Evolutionary conservation across 2,113 vertebrate genomes (phyloP), one percentile per base, ranked within the genome.

Genomic region (Heliornis fulica): DNA sequence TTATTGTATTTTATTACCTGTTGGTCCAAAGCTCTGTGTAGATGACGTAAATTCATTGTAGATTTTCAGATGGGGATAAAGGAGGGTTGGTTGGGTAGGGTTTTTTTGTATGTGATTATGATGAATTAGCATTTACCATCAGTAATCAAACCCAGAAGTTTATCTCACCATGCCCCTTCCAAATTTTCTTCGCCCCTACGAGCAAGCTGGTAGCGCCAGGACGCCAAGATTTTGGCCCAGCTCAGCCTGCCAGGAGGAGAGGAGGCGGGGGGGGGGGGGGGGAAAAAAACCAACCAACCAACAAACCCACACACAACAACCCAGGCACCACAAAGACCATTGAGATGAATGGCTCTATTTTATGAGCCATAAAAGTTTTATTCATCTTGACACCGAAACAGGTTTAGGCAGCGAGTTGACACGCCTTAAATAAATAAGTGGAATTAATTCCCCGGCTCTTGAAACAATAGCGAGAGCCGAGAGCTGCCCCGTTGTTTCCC

Each of bases 291-390:
- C n/a, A n/a, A n/a, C n/a, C n/a, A n/a, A n/a, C n/a, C n/a, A 15
- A 31, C 15, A 53, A 51, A 51, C 46, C 46, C 46, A 46, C 46
- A 51, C 13, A 26, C 50, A 51, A 51, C 50, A 65, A 34, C 38
- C 46, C 89, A 97, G 94, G 96, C 97, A 97, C 97, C 98, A 98
- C 97, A 98, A 98, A 98, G 98, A 94, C 97, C 96, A 96, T 97
- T 97, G 98, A 98, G 98, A 99, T 98, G 98, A 99, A 99, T 99
- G 97, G 96, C 98, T 98, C 98, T 99, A 98, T 99, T 99, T 99
- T 99, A 99, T 99, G 99, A 99, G 98, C 99, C 98, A 99, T 99
- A 99, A 99, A 99, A 99, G 98, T 99, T 99, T 99, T 99, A 99
- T 99, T 99, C 99, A 99, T 99, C 99, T 98, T 98, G 98, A 98